Conservation (phyloP, 2,113 vertebrate genomes). For the Bettongia penicillata region DNA sequence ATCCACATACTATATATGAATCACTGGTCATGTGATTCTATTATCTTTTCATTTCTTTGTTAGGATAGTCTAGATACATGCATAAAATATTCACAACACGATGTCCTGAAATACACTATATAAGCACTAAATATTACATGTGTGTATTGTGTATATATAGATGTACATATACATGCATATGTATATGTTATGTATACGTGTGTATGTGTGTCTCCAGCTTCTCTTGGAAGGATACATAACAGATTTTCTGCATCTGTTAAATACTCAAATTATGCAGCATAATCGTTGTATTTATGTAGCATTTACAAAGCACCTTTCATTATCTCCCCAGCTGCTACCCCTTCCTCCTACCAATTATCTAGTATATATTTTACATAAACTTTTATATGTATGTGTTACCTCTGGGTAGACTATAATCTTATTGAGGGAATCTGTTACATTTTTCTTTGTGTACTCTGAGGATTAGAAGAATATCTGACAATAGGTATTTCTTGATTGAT, state of each 20-base stretch:
- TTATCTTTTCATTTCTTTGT: neutral
- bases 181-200: rapidly evolving
- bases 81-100: neutral
- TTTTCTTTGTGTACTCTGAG: neutral
- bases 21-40: neutral
- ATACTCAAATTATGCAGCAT: neutral
- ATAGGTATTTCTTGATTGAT: neutral
- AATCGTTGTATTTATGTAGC: neutral
- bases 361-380: neutral
- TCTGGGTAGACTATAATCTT: neutral
- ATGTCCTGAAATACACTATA: neutral
- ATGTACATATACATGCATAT: neutral
- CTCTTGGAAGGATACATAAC: neutral
- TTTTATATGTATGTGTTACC: neutral
- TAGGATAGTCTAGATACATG: neutral
- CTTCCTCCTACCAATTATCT: neutral
- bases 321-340: neutral
- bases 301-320: neutral
- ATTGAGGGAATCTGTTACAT: neutral
- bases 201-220: neutral
- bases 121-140: neutral
- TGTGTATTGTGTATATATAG: neutral
- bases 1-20: neutral
- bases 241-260: neutral
- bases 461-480: neutral